Base-by-base conservation (phyloP, 2,797 vertebrate species). In the Cyclura pinguis region DNA sequence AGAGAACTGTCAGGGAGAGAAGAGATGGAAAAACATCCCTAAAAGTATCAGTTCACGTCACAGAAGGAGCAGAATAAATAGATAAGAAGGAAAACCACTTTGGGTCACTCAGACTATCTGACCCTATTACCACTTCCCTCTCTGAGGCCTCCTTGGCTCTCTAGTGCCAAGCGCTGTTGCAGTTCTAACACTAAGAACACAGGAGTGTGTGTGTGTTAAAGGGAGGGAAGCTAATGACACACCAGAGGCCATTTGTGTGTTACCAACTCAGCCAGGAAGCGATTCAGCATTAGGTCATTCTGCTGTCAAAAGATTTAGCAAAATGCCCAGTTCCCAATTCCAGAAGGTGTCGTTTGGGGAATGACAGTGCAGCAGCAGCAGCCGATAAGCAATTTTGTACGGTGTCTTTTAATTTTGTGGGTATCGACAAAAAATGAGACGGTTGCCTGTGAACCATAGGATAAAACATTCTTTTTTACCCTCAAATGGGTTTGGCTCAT, bases 241-340 rank as follows among this genome's bases (percentile, higher is more conserved):
- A 59, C n/a, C 38, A 62, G 82, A 38, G 42, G 0, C 22, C 24
- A 38, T 69, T 12, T 2, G 2, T 20, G 1, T 20, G 0, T 69
- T 29, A 69, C 18, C 83, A 72, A 14, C 0, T 9, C 0, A 0
- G 42, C 32, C 29, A 0, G 27, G 52, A 29, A 47, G 3, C 0
- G 38, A 42, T 1, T 29, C 82, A 78, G 57, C 83, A n/a, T 80
- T 1, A 50, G 78, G 81, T 18, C 57, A 0, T 74, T 24, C 62
- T 73, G 7, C 87, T 50, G 20, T 78, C 90, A 88, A 88, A 12
- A 14, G 24, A 1, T 27, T 87, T 50, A 87, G 78, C 20, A 72
- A 47, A 59, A 0, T 0, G 24, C 4, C 32, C 90, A 55, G 72
- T 32, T 0, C 24, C 84, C 7, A n/a, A 42, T 52, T 84, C 62